These are phyloP conservation scores for Neodiprion virginianus DNA, from an alignment of 1,140 invertebrate genomes.

Conservation along the genomic window DNA sequence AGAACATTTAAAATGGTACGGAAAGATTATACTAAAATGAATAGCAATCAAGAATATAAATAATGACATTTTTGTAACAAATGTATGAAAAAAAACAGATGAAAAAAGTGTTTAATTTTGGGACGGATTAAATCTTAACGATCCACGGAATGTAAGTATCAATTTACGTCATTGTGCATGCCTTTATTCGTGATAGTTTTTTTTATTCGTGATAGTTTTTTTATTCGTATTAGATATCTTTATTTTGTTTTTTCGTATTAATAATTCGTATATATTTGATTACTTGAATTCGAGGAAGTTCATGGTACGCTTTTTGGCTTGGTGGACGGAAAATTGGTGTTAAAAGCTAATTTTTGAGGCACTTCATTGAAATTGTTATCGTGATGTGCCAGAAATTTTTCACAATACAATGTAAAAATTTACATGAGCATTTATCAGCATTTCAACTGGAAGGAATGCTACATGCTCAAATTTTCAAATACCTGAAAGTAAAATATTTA, in stretches of 20 bases:
- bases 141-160: constrained; percentile 17
- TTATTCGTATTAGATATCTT: neutral
- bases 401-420: too few relatives aligned
- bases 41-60: too few relatives aligned
- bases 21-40: constrained; percentile 9
- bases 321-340: constrained; percentile 13
- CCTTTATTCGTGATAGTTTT: constrained; percentile 15
- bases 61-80: neutral
- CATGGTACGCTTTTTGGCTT: neutral
- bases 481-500: too few relatives aligned
- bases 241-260: constrained; percentile 1
- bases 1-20: neutral
- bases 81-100: neutral
- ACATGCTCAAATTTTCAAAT: too few relatives aligned
- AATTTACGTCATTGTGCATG: constrained; percentile 3
- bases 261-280: neutral
- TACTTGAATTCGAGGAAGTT: neutral
- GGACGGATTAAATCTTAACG: constrained; percentile 13
- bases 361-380: too few relatives aligned
- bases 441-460: too few relatives aligned
- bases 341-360: neutral
- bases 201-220: neutral
- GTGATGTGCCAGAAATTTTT: too few relatives aligned
- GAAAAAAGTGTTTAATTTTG: constrained; percentile 14
- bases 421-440: too few relatives aligned